A percentile compares a stretch with the other conserved stretches of the same genome.
phyloP scores from a whole-genome alignment of 2,888 invertebrate genomes.

The Drosophila crucigera region DNA sequence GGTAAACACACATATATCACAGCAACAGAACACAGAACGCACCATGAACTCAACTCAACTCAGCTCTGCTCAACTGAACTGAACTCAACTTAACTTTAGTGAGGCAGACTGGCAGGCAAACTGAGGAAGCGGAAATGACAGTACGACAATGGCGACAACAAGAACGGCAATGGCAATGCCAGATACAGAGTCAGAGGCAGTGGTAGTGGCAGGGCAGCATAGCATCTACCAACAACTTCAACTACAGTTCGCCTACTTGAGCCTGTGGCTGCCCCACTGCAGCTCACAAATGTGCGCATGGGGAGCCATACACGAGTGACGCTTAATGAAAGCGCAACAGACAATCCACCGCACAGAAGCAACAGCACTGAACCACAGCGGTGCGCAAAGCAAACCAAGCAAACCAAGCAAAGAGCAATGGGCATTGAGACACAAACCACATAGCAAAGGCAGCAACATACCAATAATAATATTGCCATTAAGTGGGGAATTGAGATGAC shows the following conservation, averaged over 20 bases:
- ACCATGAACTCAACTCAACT: constrained; percentile 64
- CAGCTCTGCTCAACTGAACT: constrained; percentile 39
- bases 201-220: not conserved
- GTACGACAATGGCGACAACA: constrained; percentile 72
- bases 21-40: constrained; percentile 40
- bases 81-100: constrained; percentile 51
- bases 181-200: constrained; percentile 34
- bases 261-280: constrained; percentile 27
- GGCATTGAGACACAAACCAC: constrained; percentile 25
- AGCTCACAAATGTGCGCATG: constrained; percentile 60
- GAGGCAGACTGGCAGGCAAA: constrained; percentile 43
- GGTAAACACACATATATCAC: constrained; percentile 72
- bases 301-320: constrained; percentile 76
- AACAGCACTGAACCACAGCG: constrained; percentile 52
- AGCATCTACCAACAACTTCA: constrained; percentile 38
- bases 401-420: constrained; percentile 34
- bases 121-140: constrained; percentile 77
- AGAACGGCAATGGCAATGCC: constrained; percentile 73
- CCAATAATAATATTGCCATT: constrained; percentile 76
- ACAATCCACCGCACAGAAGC: constrained; percentile 25
- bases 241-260: constrained; percentile 65
- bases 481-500: constrained; percentile 70
- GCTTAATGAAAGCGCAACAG: constrained; percentile 81
- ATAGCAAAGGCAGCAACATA: constrained; percentile 48
- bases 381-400: constrained; percentile 37